phyloP scores from a whole-genome alignment of 2,797 vertebrate species.

The Coracias cyanogaster region DNA sequence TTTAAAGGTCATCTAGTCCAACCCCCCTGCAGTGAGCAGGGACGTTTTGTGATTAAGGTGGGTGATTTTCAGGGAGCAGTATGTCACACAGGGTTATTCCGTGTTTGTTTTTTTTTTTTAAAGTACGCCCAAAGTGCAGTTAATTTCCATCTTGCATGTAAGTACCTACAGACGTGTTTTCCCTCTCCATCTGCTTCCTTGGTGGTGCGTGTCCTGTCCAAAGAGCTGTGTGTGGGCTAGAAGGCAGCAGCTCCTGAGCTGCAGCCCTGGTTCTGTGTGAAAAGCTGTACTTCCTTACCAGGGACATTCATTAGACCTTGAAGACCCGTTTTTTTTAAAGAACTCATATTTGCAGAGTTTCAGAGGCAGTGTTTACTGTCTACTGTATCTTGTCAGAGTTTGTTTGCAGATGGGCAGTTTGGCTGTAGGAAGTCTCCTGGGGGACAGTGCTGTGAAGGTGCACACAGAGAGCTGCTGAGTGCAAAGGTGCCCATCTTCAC shows the following conservation, averaged over 20 bases:
- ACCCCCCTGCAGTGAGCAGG: background rate
- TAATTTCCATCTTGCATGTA: slow-evolving; percentile 20
- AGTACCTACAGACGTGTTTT: background rate
- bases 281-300: background rate
- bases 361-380: background rate
- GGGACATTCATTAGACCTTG: background rate
- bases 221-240: background rate
- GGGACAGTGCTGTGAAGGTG: background rate
- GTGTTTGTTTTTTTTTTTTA: slow-evolving; percentile 29
- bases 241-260: background rate
- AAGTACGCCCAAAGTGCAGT: slow-evolving; percentile 34
- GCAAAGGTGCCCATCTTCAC: rapidly evolving
- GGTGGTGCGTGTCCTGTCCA: background rate
- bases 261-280: background rate
- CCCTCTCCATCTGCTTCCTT: background rate
- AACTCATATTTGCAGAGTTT: background rate
- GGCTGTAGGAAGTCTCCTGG: background rate
- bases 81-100: slow-evolving; percentile 21
- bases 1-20: background rate
- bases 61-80: background rate
- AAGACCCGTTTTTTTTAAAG: background rate
- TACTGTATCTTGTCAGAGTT: background rate
- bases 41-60: background rate
- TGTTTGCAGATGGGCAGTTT: background rate
- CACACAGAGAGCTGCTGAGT: background rate